Base-by-base conservation (phyloP, 2,888 invertebrate genomes). In the Agriopis aurantiaria region DNA sequence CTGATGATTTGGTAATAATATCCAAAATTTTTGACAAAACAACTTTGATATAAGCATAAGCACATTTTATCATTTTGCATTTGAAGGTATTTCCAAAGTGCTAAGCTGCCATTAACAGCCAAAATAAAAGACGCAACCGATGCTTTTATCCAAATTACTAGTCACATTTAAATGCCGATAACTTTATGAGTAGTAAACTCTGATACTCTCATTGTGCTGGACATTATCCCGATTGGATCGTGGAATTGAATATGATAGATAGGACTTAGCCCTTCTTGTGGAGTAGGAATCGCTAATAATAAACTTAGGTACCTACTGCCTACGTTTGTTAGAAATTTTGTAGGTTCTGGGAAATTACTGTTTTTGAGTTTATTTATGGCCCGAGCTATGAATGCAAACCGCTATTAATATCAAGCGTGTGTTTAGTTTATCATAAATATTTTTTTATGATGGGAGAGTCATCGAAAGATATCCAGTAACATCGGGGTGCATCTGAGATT, bases 221-320 rank as follows among this genome's bases (percentile, higher is more conserved):
- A 78, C 80, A 83, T 84, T 85, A 83, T 79, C 80, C 73, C 66
- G 80, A 84, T 84, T 84, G 82, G 74, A 75, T 77, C 65, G 49
- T 58, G 72, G 71, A 59, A 61, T 58, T 55, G 45, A 41, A 63
- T 51, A 0, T 8, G 59, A 2, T 62, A 65, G 69, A 65, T 33
- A 52, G 33, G 58, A 2, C 11, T 23, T 57, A 41, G 41, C 4
- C 1, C 48, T 3, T 33, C 33, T 4, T 33, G 33, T 43, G 5
- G 43, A 43, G 9, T 7, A 10, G 8, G 6, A 43, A 43, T 43
- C 43, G 43, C 7, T 8, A 23, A 23, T 23, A 23, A 23, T 23
- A n/a, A n/a, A n/a, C n/a, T n/a, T n/a, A n/a, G n/a, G n/a, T n/a
- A n/a, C n/a, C 7, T 43, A 43, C 9, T 43, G 7, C 8, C 9